A percentile compares a stretch with the other conserved stretches of the same genome.
These are phyloP conservation scores for Teleiodes luculella DNA, from an alignment of 2,888 invertebrate species.

Conservation along the genomic window DNA sequence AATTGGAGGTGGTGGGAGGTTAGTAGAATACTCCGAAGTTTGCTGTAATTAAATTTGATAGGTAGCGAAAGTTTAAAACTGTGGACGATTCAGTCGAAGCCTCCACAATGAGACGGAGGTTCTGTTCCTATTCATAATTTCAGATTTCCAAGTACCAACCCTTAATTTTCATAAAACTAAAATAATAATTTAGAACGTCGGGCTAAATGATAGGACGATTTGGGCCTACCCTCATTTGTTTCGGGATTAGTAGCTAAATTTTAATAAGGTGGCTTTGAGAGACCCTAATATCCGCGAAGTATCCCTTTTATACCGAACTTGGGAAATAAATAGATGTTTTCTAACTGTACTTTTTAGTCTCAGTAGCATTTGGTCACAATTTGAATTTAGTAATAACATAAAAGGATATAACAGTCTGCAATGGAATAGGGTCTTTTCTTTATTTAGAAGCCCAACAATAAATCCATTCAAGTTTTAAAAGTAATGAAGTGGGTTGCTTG, in stretches of 20 bases:
- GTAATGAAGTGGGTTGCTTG: no score
- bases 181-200: slow-evolving; percentile 34
- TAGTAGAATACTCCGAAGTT: no score
- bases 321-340: not conserved
- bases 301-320: not conserved
- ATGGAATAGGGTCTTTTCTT: no score
- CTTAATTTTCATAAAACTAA: slow-evolving; percentile 26
- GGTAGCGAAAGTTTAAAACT: no score
- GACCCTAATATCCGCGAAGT: not conserved
- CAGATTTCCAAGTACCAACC: not conserved
- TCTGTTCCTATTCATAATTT: not conserved
- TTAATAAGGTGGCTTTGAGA: slow-evolving; percentile 9
- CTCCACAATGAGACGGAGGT: not conserved
- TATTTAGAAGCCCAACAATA: no score
- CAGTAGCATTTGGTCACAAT: no score
- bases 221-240: slow-evolving; percentile 33
- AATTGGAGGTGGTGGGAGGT: no score
- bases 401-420: not conserved
- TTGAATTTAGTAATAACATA: no score
- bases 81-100: no score
- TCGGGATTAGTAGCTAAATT: slow-evolving; percentile 22
- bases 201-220: slow-evolving; percentile 24
- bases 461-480: no score
- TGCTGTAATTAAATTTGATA: no score
- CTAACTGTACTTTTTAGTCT: no score